Base-by-base conservation (phyloP, 2,113 vertebrate genomes). In the Trogon surrucura region DNA sequence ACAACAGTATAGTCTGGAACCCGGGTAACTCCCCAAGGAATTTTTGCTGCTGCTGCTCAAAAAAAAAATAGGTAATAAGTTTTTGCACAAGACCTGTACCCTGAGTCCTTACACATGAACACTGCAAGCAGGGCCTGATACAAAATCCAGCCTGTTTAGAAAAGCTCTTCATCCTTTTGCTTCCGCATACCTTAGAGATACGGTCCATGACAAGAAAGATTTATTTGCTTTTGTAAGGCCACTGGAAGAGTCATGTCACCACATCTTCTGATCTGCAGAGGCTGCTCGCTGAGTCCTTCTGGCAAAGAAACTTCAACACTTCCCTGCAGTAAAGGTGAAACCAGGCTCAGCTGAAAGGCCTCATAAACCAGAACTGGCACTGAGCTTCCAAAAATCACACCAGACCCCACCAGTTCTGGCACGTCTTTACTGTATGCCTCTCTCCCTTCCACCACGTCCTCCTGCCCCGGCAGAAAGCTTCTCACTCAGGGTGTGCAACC, bases 181-280 rank as follows among this genome's bases (percentile, higher is more conserved):
- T 73, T 95, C 38, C 82, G 60, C 73, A 71, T 44, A 69, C 84
- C 62, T 91, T 69, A 25, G 62, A 91, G 83, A 81, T 80, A 65
- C 2, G 6, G 45, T 8, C 71, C 75, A 54, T 34, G 60, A 74
- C 85, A 94, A 88, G 79, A 69, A 57, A 88, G 85, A 85, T 93
- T 48, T 69, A 91, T 69, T 53, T 30, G 29, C 0, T 32, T 70
- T 93, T 80, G 81, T 58, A 93, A 91, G 81, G 53, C 4, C 56
- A 48, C 36, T 58, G 36, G 32, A 88, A 77, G 65, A 80, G 81
- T 74, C 65, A n/a, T 26, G 34, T 56, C 72, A 64, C 38, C 9
- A 18, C 0, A 0, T 45, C 20, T 3, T 6, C 77, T 51, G 53
- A 74, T 16, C 22, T 0, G 0, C 72, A 41, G 34, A 29, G 73